Evolutionary conservation across 1,140 invertebrate genomes (phyloP).

Genomic region (Eufriesea mexicana): DNA sequence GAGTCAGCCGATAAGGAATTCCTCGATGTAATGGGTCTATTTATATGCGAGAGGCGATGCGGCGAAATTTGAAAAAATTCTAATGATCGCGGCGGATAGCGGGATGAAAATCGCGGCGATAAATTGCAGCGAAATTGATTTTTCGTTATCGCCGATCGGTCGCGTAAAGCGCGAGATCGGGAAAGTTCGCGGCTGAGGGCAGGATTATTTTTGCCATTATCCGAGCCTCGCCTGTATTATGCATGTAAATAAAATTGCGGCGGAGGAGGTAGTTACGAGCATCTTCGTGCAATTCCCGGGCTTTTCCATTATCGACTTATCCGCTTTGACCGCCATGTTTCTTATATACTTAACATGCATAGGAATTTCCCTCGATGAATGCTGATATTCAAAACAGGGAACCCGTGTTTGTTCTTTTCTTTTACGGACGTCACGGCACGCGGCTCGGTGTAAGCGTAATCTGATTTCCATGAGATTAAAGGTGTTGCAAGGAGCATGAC

Average conservation of each 20-base stretch:
- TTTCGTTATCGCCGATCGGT: background rate
- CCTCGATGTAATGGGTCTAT: background rate
- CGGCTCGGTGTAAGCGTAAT: background rate
- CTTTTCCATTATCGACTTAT: background rate
- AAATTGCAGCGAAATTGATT: background rate
- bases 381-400: constrained; percentile 20
- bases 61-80: background rate
- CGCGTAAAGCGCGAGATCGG: background rate
- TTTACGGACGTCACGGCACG: too few species aligned
- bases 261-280: background rate
- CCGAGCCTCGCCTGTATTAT: background rate
- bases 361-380: constrained; percentile 16
- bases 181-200: background rate
- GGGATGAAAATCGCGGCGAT: background rate
- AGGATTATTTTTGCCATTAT: background rate
- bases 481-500: background rate
- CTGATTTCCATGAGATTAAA: constrained; percentile 11
- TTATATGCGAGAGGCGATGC: background rate
- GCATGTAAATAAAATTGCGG: background rate
- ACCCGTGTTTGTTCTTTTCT: background rate
- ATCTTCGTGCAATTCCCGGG: background rate
- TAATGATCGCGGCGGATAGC: background rate
- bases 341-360: constrained; percentile 38
- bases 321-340: background rate
- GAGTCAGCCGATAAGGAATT: background rate